Base-by-base conservation (phyloP, 1,140 invertebrate species). In the Heliconius nattereri region DNA sequence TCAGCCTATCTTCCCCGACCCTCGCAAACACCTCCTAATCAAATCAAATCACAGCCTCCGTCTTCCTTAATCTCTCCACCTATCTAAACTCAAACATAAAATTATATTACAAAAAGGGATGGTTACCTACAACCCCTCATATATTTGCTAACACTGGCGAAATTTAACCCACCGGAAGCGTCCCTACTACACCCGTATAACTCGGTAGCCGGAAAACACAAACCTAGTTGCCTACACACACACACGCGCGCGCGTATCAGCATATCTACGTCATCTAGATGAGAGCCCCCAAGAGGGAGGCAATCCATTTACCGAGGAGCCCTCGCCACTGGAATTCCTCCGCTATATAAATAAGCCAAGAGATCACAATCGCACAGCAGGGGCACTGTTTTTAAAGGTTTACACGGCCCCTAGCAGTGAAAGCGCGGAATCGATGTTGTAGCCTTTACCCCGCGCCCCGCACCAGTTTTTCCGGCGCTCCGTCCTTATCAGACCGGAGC, bases 371-470 rank as follows among this genome's bases (percentile, higher is more conserved):
- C 92, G 92, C 85, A 83, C 87, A 85, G 90, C 91, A 85, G 85
- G 87, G 88, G 84, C 83, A 85, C 86, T 91, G 89, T 91, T 93
- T 93, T 94, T 93, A 93, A 93, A 94, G 92, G 92, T 94, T 94
- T 94, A 94, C 92, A 93, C 90, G 92, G 92, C 92, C 92, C 92
- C 92, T 92, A 92, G 91, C 92, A 93, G 90, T 93, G 92, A 94
- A 94, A 94, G 92, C 92, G 92, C 92, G 92, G 91, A 94, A 94
- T 94, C 92, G 92, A 94, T 94, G 60, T 66, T 66, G 92, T 94
- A 94, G 92, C 92, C 92, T 94, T 93, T 91, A 92, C 92, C 90
- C 91, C 92, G 87, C 92, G 83, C 90, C 89, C 92, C 92, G 90
- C 92, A 82, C 89, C 92, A 91, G 92, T 94, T 94, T 94, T 94